A percentile compares a stretch with the other conserved stretches of the same genome.
phyloP scores from a whole-genome alignment of 2,888 invertebrate genomes.

The Temnothorax rugatulus region DNA sequence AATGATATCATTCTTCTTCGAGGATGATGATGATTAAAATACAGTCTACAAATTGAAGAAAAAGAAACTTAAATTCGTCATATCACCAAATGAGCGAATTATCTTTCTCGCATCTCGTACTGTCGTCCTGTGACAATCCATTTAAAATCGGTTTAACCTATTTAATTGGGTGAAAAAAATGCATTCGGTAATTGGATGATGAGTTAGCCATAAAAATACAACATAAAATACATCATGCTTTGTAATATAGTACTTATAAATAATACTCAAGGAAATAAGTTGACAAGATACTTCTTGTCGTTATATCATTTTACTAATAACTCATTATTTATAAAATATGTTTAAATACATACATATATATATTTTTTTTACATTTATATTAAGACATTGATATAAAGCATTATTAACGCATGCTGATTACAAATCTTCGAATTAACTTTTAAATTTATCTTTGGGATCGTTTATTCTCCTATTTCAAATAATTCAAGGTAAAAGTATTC shows the following conservation, averaged over 20 bases:
- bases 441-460: constrained; percentile 11
- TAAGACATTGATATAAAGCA: constrained; percentile 9
- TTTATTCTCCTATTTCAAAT: background rate
- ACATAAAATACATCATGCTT: constrained; percentile 76
- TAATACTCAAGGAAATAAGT: constrained; percentile 30
- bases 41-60: background rate
- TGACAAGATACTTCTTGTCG: background rate
- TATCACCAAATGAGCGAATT: background rate
- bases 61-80: background rate
- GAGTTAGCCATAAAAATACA: constrained; percentile 53
- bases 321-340: constrained; percentile 18
- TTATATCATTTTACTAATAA: constrained; percentile 5
- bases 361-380: constrained; percentile 16
- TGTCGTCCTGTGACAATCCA: background rate
- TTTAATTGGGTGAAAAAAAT: constrained; percentile 22
- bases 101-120: background rate
- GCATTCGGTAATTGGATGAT: constrained; percentile 3
- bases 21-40: background rate
- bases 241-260: constrained; percentile 20
- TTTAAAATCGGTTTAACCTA: background rate
- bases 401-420: constrained; percentile 1
- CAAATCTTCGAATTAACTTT: constrained; percentile 14
- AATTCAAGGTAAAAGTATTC: background rate
- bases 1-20: background rate
- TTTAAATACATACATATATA: constrained; percentile 26